Evolutionary conservation across 2,888 invertebrate species (phyloP), one percentile per base, ranked within the genome.

Genomic region (Tyria jacobaeae): DNA sequence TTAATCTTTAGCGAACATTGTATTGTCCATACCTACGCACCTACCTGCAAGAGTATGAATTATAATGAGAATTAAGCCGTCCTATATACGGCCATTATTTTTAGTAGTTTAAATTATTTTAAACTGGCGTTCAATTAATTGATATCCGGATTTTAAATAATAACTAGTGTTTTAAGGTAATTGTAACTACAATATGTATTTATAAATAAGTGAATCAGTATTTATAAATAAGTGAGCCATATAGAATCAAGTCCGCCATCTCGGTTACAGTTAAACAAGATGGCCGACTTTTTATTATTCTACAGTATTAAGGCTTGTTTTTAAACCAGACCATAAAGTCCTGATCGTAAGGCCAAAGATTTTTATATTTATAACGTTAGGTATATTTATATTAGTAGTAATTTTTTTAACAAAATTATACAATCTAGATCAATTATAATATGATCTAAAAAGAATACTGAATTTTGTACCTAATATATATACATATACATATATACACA

Each of bases 401-500:
- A 51, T 34, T 7, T 35, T 51, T 34, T 21, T 21, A 15, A 51
- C 6, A 0, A 34, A 34, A 51, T 15, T 24, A 21, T 44, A 44
- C 44, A 44, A 44, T 44, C 21, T 44, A 21, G 44, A n/a, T n/a
- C n/a, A n/a, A n/a, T n/a, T n/a, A n/a, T n/a, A n/a, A n/a, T n/a
- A n/a, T n/a, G n/a, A n/a, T n/a, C n/a, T n/a, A n/a, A n/a, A n/a
- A n/a, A n/a, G n/a, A n/a, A n/a, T n/a, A n/a, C n/a, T n/a, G n/a
- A n/a, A n/a, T n/a, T n/a, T n/a, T 51, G 35, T 51, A 51, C 51
- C 51, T 31, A 27, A 4, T 27, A 27, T 27, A 27, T 27, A 27
- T 27, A 27, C 6, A 24, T 27, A 35, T 35, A 15, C 35, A 35
- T 51, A 21, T 44, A 21, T 44, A 17, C 21, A 44, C 21, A 44